Base-by-base conservation (phyloP, 2,113 vertebrate genomes). In the Pleuronectes platessa region DNA sequence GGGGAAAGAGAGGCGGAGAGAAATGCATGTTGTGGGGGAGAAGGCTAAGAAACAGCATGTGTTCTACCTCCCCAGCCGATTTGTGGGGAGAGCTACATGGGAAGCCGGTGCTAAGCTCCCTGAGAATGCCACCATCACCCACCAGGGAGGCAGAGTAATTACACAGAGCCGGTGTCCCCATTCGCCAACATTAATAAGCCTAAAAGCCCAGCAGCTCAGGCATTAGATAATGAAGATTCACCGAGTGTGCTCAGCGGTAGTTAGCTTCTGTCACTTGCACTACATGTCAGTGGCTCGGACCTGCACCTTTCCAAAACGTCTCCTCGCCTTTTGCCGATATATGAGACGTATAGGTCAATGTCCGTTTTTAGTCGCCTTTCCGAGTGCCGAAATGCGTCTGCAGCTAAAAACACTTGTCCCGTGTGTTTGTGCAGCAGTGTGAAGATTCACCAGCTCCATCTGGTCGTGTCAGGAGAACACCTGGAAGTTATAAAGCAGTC, bases 101-200 rank as follows among this genome's bases (percentile, higher is more conserved):
- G 68, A 85, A 91, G 78, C 68, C 42, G 14, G 42, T 17, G 65
- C 81, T 89, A 88, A 90, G 88, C 90, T 92, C 74, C 85, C 88
- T 86, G 89, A 88, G 87, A 91, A 89, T 71, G 67, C 78, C 20
- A 77, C 83, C 76, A 77, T 81, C 66, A 72, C 82, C 85, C 91
- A 82, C 78, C 71, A 70, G 89, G 91, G 88, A 88, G 62, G 72
- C 37, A 1, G 45, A 85, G 87, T 92, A 92, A 93, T 93, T 92
- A 90, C 85, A 89, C 82, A 72, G 61, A 73, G 73, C 87, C 79
- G 88, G 90, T 87, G 82, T 91, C 86, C 86, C 84, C 83, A 79
- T 89, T 90, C 87, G 83, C 83, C 81, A 51, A 78, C 74, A 78
- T 81, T 88, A 90, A 91, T 87, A 83, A 85, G 87, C 87, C 81